phyloP scores from a whole-genome alignment of 2,797 vertebrate genomes.

The Sebastes iracundus region DNA sequence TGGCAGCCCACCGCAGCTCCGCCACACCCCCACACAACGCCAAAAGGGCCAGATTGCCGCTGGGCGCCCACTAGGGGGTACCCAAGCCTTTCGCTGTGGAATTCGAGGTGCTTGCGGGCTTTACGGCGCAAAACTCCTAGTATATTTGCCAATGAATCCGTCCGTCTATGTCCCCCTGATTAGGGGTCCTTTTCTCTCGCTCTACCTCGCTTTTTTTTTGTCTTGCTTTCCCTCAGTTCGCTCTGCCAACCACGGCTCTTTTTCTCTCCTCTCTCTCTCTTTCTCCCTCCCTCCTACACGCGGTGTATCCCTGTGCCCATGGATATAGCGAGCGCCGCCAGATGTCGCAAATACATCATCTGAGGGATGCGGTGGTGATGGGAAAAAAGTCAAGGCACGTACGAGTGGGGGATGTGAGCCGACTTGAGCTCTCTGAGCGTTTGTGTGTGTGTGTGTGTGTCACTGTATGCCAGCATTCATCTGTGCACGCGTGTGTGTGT shows the following conservation, averaged over 20 bases:
- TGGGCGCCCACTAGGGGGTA: conserved; percentile 94
- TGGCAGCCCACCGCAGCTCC: conserved; percentile 81
- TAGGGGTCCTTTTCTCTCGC: conserved; percentile 42
- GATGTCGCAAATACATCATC: conserved; percentile 99
- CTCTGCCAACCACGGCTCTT: conserved; percentile 59
- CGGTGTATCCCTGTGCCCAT: conserved; percentile 77
- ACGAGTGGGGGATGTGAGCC: conserved; percentile 87
- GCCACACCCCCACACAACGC: conserved; percentile 53
- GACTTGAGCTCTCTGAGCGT: conserved; percentile 70
- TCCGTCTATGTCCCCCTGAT: conserved; percentile 49
- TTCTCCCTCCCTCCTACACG: conserved; percentile 30
- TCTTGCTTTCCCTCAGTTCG: conserved; percentile 31
- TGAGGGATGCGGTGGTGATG: conserved; percentile 86
- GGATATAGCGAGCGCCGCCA: conserved; percentile 91
- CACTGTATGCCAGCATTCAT: conserved; percentile 72
- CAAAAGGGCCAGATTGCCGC: conserved; percentile 88
- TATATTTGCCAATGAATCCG: conserved; percentile 48
- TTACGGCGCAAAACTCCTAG: conserved; percentile 6
- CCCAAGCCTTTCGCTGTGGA: conserved; percentile 92
- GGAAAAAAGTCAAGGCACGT: conserved; percentile 91
- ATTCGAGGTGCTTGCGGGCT: conserved; percentile 68
- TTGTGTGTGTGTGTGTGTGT: conserved; percentile 75
- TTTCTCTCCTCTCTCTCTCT: conserved; percentile 50
- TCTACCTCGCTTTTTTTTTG: conserved; percentile 24
- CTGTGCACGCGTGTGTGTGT: conserved; percentile 52